Evolutionary conservation across 2,113 vertebrate species (phyloP).

Genomic region (Pollachius pollachius): DNA sequence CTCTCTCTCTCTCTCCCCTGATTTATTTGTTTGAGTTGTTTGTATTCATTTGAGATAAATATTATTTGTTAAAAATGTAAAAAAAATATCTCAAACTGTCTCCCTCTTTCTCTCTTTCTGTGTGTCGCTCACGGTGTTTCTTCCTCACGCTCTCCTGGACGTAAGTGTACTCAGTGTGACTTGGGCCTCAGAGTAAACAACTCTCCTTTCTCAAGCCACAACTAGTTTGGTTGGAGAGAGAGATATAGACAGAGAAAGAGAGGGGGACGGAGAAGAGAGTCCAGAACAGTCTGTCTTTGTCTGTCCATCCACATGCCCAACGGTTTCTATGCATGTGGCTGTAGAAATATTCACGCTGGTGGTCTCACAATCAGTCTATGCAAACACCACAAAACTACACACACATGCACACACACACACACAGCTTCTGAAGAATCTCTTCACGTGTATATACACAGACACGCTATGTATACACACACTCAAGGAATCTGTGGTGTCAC

Average conservation of each 20-base stretch:
- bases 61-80: background rate
- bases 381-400: slow-evolving; percentile 20
- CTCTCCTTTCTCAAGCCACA: slow-evolving; percentile 78
- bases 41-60: too few species aligned
- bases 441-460: slow-evolving; percentile 9
- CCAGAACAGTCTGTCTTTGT: slow-evolving; percentile 20
- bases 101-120: slow-evolving; percentile 18
- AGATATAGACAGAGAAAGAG: slow-evolving; percentile 32
- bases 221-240: slow-evolving; percentile 75
- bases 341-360: slow-evolving; percentile 83
- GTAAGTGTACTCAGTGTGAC: slow-evolving; percentile 75
- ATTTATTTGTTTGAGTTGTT: slow-evolving; percentile 29
- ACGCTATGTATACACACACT: background rate
- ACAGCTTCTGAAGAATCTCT: background rate
- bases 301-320: background rate
- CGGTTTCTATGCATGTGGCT: slow-evolving; percentile 55
- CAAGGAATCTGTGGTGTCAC: slow-evolving; percentile 51
- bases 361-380: slow-evolving; percentile 61
- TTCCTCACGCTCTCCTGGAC: slow-evolving; percentile 50
- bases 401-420: slow-evolving; percentile 12
- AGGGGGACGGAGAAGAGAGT: slow-evolving; percentile 17
- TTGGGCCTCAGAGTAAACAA: slow-evolving; percentile 77
- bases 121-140: slow-evolving; percentile 9
- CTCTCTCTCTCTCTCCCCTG: slow-evolving; percentile 45
- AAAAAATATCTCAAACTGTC: background rate